These are phyloP conservation scores for Muricea muricata DNA, from an alignment of 92 coral and sea anemone genomes.

Conservation along the genomic window DNA sequence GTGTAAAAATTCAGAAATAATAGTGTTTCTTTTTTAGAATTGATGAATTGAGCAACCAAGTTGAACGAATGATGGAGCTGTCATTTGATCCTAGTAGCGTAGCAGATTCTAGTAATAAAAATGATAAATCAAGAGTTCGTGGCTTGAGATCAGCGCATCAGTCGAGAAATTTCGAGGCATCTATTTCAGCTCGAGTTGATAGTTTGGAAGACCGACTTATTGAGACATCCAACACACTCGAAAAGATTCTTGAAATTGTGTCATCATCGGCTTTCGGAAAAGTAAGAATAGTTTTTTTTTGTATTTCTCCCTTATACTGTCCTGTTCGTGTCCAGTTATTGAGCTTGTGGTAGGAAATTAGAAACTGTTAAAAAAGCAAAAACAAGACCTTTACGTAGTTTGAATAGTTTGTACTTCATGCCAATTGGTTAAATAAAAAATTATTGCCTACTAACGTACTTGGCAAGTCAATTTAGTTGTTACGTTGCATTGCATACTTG, in stretches of 20 bases:
- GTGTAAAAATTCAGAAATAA: no score
- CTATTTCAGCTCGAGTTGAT: conserved; percentile 28
- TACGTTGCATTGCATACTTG: no score
- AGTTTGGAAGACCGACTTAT: conserved; percentile 27
- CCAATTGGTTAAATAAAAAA: no score
- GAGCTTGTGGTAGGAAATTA: no score
- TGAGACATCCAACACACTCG: conserved; percentile 23
- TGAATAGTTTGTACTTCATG: no score
- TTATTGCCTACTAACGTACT: no score
- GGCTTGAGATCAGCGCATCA: conserved; percentile 34
- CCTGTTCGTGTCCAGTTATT: not conserved
- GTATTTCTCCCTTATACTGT: not conserved
- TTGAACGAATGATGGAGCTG: conserved; percentile 81
- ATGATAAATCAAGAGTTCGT: not conserved
- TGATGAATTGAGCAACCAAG: conserved; percentile 68
- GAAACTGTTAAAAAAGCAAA: no score
- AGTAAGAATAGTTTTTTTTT: conserved; percentile 1
- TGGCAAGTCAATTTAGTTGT: no score
- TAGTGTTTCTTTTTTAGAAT: conserved; percentile 73
- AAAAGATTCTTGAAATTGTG: conserved; percentile 38
- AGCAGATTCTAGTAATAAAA: not conserved
- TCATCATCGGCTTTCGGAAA: not conserved
- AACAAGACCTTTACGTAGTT: no score
- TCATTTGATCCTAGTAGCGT: conserved; percentile 24
- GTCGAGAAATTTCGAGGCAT: conserved; percentile 5